Conservation (phyloP, 2,888 invertebrate genomes). For the Pandemis cinnamomeana region DNA sequence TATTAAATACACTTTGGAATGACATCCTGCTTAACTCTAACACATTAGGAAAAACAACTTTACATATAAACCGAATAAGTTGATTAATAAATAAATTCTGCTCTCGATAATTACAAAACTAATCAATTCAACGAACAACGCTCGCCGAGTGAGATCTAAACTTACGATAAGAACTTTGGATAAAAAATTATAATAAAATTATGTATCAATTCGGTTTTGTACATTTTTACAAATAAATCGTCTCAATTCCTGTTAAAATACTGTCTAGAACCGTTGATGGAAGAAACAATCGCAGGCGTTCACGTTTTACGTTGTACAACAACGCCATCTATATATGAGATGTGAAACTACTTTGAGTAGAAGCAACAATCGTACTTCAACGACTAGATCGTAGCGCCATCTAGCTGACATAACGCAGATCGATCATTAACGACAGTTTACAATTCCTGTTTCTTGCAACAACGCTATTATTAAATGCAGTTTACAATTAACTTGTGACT, state of each 20-base stretch:
- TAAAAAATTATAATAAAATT: slow-evolving; percentile 75
- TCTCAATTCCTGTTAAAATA: slow-evolving; percentile 62
- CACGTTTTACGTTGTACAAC: neutral
- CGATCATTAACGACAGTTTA: neutral
- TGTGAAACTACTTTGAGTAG: slow-evolving; percentile 2
- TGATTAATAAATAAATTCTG: slow-evolving; percentile 81
- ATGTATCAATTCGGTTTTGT: slow-evolving; percentile 71
- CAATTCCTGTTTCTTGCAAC: neutral
- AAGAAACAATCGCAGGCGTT: neutral
- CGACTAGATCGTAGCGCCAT: slow-evolving; percentile 5
- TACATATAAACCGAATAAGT: slow-evolving; percentile 67
- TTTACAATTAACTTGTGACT: slow-evolving; percentile 67
- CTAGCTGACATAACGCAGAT: neutral
- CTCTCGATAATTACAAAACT: slow-evolving; percentile 73
- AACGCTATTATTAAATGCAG: slow-evolving; percentile 56
- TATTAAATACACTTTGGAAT: slow-evolving; percentile 71
- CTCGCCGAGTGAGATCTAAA: slow-evolving; percentile 74
- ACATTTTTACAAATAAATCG: slow-evolving; percentile 80
- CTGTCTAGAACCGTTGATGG: slow-evolving; percentile 55
- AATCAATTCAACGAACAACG: slow-evolving; percentile 56
- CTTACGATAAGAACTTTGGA: slow-evolving; percentile 83
- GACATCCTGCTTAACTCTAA: slow-evolving; percentile 73
- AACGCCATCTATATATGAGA: slow-evolving; percentile 5
- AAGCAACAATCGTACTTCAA: slow-evolving; percentile 5
- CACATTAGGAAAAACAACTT: slow-evolving; percentile 67